phyloP scores from a whole-genome alignment of 1,140 invertebrate genomes.

The Drosophila busckii region DNA sequence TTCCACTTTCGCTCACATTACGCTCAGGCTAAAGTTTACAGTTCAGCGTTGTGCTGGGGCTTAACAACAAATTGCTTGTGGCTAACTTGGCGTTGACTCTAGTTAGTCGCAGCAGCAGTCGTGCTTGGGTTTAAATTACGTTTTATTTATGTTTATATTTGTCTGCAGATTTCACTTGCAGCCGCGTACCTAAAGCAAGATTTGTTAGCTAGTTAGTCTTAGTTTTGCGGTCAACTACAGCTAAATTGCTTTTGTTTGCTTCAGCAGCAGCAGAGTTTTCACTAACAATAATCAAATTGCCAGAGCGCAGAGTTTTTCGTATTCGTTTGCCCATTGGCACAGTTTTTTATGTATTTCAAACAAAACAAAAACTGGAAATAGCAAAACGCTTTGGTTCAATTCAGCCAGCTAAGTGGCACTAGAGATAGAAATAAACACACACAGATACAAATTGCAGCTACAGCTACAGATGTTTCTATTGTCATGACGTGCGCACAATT shows the following conservation, averaged over 20 bases:
- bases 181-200: conserved; percentile 1
- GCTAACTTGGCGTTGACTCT: conserved; percentile 14
- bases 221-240: conserved; percentile 65
- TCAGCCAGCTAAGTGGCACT: conserved; percentile 27
- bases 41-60: conserved; percentile 10
- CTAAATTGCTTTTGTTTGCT: conserved; percentile 20
- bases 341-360: conserved; percentile 45
- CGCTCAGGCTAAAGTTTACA: conserved; percentile 19
- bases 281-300: conserved; percentile 51
- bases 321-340: conserved; percentile 51
- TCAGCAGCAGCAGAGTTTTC: conserved; percentile 32
- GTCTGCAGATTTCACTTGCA: conserved; percentile 57
- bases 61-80: conserved; percentile 34
- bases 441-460: conserved; percentile 13
- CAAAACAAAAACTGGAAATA: conserved; percentile 16
- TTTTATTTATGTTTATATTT: conserved; percentile 41
- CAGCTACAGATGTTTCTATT: conserved; percentile 28
- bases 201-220: conserved; percentile 32
- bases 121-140: conserved; percentile 7
- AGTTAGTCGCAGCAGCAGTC: conserved; percentile 10
- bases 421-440: conserved; percentile 3
- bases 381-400: conserved; percentile 44
- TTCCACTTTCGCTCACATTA: conserved; percentile 39
- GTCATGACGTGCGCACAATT: conserved; percentile 65
- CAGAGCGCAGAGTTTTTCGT: conserved; percentile 17